These are phyloP conservation scores for Brenthis ino DNA, from an alignment of 2,888 invertebrate genomes.

Conservation along the genomic window DNA sequence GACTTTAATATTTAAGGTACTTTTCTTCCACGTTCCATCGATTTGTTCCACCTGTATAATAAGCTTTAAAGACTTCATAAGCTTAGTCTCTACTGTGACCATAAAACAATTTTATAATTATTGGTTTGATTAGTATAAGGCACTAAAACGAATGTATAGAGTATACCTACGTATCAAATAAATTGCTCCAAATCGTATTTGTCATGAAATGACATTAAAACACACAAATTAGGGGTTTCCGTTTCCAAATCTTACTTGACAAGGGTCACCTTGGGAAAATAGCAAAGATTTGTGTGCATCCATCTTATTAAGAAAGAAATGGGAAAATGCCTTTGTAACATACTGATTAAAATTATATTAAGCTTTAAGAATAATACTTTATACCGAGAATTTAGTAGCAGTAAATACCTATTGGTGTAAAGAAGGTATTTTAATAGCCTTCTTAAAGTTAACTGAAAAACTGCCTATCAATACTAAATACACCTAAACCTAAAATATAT, in stretches of 20 bases:
- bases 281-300: slow-evolving; percentile 14
- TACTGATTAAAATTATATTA: slow-evolving; percentile 20
- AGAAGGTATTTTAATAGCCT: too few species aligned
- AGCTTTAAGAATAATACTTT: not conserved
- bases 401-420: not conserved
- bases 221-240: slow-evolving; percentile 70
- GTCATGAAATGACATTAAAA: slow-evolving; percentile 66
- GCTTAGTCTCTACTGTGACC: too few species aligned
- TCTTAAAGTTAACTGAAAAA: too few species aligned
- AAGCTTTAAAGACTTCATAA: too few species aligned
- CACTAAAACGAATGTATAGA: too few species aligned
- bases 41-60: too few species aligned
- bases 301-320: slow-evolving; percentile 18
- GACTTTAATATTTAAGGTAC: too few species aligned
- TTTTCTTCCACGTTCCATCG: too few species aligned
- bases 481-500: too few species aligned
- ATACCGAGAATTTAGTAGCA: not conserved
- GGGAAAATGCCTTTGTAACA: slow-evolving; percentile 9
- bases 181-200: slow-evolving; percentile 24
- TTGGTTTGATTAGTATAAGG: too few species aligned
- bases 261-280: slow-evolving; percentile 58
- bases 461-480: too few species aligned
- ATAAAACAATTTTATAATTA: too few species aligned
- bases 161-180: not conserved
- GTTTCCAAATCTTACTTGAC: slow-evolving; percentile 72